Evolutionary conservation across 2,113 vertebrate genomes (phyloP).

Genomic region (Aspidoscelis tigris): DNA sequence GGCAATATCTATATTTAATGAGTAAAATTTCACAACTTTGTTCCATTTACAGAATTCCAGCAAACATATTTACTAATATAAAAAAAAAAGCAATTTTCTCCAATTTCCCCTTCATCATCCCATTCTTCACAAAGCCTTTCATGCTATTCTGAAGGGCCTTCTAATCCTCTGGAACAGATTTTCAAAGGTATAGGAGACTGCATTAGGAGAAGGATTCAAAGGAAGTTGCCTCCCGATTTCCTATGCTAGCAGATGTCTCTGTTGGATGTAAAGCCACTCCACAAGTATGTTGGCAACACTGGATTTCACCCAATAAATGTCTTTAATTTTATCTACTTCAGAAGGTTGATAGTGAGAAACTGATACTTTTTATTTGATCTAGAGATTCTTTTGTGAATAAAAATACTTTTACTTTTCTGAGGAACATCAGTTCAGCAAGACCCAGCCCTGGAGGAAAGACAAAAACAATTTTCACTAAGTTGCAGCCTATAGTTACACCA

Average conservation of each 20-base stretch:
- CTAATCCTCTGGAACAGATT: background rate
- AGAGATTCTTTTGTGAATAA: background rate
- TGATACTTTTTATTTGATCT: background rate
- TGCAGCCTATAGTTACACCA: background rate
- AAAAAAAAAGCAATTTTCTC: background rate
- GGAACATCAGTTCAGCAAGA: background rate
- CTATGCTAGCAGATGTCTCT: background rate
- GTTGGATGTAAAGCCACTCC: background rate
- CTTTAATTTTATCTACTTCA: background rate
- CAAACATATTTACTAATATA: background rate
- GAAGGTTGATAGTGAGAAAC: background rate
- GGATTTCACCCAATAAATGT: background rate
- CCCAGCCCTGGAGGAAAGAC: background rate
- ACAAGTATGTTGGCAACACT: background rate
- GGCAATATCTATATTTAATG: background rate
- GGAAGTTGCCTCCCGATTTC: background rate
- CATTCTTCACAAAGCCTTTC: background rate
- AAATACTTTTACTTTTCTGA: background rate
- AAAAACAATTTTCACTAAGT: background rate
- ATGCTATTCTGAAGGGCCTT: background rate
- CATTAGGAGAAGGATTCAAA: background rate
- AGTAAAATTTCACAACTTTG: background rate
- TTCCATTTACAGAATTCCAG: background rate
- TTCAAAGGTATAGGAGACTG: background rate
- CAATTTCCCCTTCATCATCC: background rate